A percentile compares a stretch with the other conserved stretches of the same genome.
These are phyloP conservation scores for Drosophila koepferae DNA, from an alignment of 2,888 invertebrate genomes.

Conservation along the genomic window DNA sequence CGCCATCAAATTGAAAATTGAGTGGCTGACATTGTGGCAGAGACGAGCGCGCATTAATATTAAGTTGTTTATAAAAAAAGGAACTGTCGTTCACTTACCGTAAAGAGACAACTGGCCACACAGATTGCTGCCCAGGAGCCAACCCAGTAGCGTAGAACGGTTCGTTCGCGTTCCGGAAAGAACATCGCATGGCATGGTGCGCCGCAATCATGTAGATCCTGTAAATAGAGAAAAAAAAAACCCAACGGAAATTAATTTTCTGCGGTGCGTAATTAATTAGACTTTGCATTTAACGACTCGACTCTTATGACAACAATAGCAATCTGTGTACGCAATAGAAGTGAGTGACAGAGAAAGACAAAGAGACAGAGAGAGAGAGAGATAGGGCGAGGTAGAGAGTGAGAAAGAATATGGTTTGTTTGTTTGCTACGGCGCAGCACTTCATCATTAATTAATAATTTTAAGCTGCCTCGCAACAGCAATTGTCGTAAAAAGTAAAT, in stretches of 20 bases:
- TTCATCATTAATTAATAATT: constrained; percentile 31
- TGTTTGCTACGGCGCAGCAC: background rate
- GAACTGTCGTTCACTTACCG: constrained; percentile 84
- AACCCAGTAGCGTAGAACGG: constrained; percentile 95
- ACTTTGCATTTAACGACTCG: constrained; percentile 41
- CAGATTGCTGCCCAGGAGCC: constrained; percentile 97
- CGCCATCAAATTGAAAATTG: constrained; percentile 71
- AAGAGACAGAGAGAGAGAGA: background rate
- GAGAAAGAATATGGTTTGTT: background rate
- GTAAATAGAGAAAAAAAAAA: constrained; percentile 46
- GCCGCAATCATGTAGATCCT: constrained; percentile 90
- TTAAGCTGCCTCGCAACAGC: constrained; percentile 27
- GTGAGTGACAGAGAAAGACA: background rate
- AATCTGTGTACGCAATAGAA: background rate
- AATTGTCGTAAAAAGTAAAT: constrained; percentile 11
- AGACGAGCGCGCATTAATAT: constrained; percentile 40
- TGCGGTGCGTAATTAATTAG: constrained; percentile 71
- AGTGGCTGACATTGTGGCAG: constrained; percentile 58
- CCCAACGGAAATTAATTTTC: constrained; percentile 61
- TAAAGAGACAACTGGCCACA: constrained; percentile 95
- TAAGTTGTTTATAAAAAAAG: background rate
- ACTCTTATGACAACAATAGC: constrained; percentile 27
- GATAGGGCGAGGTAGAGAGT: too few species aligned
- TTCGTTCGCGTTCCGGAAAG: constrained; percentile 92
- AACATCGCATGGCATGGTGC: constrained; percentile 97